Conservation (phyloP, 2,797 vertebrate genomes). For the Gadopsis marmoratus region DNA sequence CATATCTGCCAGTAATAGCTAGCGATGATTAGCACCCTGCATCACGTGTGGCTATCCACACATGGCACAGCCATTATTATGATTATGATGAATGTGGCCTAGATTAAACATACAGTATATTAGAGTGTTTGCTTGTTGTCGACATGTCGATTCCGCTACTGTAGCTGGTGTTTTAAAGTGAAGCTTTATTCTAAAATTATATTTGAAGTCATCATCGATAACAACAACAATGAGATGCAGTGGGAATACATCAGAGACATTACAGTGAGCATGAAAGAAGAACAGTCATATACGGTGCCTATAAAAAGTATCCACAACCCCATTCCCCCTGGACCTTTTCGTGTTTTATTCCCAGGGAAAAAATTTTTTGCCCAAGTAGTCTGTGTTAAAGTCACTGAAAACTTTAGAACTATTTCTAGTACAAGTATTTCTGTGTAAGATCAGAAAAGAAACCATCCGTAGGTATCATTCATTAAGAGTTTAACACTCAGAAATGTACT, state of each 20-base stretch:
- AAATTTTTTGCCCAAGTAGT: conserved; percentile 19
- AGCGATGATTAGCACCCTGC: neutral
- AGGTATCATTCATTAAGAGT: neutral
- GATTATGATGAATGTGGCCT: neutral
- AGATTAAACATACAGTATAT: neutral
- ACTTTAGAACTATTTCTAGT: conserved; percentile 41
- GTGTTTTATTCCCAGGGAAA: conserved; percentile 47
- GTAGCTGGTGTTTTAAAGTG: conserved; percentile 31
- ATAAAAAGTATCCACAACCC: conserved; percentile 51
- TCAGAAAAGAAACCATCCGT: neutral
- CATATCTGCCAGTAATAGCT: neutral
- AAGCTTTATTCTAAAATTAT: conserved; percentile 43
- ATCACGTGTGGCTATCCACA: neutral
- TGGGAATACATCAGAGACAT: conserved; percentile 66
- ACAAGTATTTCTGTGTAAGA: conserved; percentile 12
- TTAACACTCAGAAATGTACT: neutral
- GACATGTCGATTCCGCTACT: conserved; percentile 12
- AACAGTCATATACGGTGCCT: conserved; percentile 39
- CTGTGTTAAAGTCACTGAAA: conserved; percentile 21
- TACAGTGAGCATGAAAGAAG: conserved; percentile 51
- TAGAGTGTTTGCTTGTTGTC: neutral
- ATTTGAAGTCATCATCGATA: conserved; percentile 54
- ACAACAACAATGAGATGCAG: conserved; percentile 48
- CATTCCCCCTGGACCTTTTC: conserved; percentile 28
- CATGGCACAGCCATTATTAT: neutral